A percentile compares a stretch with the other conserved stretches of the same genome.
Evolutionary conservation across 2,888 invertebrate species (phyloP).

Genomic region (Ypsolopha sequella): DNA sequence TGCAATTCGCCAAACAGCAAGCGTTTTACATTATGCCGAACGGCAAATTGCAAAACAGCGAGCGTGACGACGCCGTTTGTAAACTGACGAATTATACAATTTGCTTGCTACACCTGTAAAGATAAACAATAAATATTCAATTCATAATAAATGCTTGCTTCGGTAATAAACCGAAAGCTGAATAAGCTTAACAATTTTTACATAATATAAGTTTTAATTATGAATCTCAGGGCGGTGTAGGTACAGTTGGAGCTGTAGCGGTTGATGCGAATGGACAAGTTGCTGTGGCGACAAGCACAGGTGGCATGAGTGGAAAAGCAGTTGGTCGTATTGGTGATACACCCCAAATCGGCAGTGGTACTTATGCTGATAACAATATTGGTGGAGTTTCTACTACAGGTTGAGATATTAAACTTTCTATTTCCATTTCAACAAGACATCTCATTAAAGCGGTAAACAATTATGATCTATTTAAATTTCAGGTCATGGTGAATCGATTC

Average conservation of each 20-base stretch:
- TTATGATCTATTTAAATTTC: conserved; percentile 13
- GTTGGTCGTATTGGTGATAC: conserved; percentile 85
- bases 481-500: conserved; percentile 89
- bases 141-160: too few species aligned
- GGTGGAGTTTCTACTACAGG: conserved; percentile 88
- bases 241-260: conserved; percentile 89
- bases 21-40: too few species aligned
- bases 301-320: conserved; percentile 85
- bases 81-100: too few species aligned
- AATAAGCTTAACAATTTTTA: too few species aligned
- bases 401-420: conserved; percentile 8
- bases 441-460: background rate
- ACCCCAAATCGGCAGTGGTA: conserved; percentile 79
- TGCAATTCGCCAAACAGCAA: too few species aligned
- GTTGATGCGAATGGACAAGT: conserved; percentile 80
- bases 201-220: too few species aligned
- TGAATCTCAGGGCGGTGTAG: conserved; percentile 71
- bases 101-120: too few species aligned
- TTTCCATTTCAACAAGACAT: background rate
- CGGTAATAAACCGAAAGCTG: too few species aligned
- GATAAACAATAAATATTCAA: too few species aligned
- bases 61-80: too few species aligned
- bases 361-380: conserved; percentile 78
- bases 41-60: too few species aligned
- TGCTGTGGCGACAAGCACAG: conserved; percentile 87